Conservation (phyloP, 2,888 invertebrate species). For the Eulithis prunata region DNA sequence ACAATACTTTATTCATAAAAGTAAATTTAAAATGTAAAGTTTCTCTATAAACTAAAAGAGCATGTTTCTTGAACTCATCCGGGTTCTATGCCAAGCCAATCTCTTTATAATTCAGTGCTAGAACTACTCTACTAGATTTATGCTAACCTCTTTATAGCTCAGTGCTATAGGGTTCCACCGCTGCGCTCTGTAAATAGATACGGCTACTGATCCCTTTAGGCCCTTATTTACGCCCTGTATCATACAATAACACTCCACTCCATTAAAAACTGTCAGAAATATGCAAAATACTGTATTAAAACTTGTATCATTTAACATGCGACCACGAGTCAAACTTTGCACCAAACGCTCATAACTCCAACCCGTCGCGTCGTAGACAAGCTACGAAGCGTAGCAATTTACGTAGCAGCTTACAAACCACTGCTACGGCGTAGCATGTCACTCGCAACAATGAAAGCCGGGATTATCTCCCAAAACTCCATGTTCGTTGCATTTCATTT, state of each 20-base stretch:
- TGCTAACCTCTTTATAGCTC: too few species aligned
- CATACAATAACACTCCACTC: neutral
- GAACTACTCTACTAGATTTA: too few species aligned
- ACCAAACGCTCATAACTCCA: constrained; percentile 11
- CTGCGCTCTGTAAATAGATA: too few species aligned
- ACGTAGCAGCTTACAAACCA: constrained; percentile 32
- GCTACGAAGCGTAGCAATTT: constrained; percentile 37
- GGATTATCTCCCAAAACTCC: constrained; percentile 34
- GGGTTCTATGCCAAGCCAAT: too few species aligned
- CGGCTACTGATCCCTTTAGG: too few species aligned
- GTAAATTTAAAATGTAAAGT: neutral
- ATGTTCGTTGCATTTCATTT: constrained; percentile 35
- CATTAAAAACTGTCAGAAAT: constrained; percentile 2
- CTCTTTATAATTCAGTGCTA: too few species aligned
- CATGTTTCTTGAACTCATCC: too few species aligned
- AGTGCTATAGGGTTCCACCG: too few species aligned
- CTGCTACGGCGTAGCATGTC: constrained; percentile 32
- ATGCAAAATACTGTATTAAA: constrained; percentile 23
- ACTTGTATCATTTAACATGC: constrained; percentile 25
- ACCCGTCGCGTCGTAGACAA: constrained; percentile 19
- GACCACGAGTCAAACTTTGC: constrained; percentile 24
- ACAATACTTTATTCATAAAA: too few species aligned
- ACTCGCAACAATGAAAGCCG: constrained; percentile 32
- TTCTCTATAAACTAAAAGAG: too few species aligned
- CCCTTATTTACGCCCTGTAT: neutral